A percentile compares a stretch with the other conserved stretches of the same genome.
Conservation (phyloP, 2,888 invertebrate species). For the Tetrapedia diversipes region DNA sequence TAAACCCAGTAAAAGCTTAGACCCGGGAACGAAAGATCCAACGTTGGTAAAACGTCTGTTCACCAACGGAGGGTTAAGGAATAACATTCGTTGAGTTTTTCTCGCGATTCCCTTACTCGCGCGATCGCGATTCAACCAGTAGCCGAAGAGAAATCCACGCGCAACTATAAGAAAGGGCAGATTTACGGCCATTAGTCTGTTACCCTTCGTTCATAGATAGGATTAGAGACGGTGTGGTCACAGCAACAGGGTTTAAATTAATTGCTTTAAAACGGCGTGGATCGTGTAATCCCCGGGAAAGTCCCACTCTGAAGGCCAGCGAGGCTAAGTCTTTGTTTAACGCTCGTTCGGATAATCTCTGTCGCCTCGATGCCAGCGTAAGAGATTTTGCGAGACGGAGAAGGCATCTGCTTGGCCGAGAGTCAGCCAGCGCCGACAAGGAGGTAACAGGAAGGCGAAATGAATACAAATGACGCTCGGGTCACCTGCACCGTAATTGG, state of each 20-base stretch:
- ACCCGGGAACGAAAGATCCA: too few relatives aligned
- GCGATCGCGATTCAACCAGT: background rate
- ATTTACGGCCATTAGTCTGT: slow-evolving; percentile 5
- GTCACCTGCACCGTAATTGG: slow-evolving; percentile 79
- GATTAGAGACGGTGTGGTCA: slow-evolving; percentile 39
- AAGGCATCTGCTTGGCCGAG: slow-evolving; percentile 21
- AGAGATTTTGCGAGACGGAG: slow-evolving; percentile 19
- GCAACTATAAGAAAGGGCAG: background rate
- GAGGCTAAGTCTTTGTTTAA: slow-evolving; percentile 78
- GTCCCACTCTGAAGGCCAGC: slow-evolving; percentile 52
- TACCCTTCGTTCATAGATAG: slow-evolving; percentile 25
- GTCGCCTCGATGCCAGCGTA: slow-evolving; percentile 47
- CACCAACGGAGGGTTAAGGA: too few relatives aligned
- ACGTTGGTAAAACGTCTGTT: too few relatives aligned
- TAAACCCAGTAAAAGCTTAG: too few relatives aligned
- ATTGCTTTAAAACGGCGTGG: slow-evolving; percentile 59
- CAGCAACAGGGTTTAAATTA: slow-evolving; percentile 60
- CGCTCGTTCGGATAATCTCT: slow-evolving; percentile 71
- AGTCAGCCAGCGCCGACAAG: slow-evolving; percentile 46
- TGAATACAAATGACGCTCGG: slow-evolving; percentile 78
- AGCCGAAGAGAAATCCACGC: background rate
- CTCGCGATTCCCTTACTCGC: background rate
- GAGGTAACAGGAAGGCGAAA: slow-evolving; percentile 66
- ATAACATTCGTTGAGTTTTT: too few relatives aligned
- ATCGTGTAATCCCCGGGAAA: slow-evolving; percentile 66